Conservation (phyloP, 2,113 vertebrate genomes). For the Colius striatus region DNA sequence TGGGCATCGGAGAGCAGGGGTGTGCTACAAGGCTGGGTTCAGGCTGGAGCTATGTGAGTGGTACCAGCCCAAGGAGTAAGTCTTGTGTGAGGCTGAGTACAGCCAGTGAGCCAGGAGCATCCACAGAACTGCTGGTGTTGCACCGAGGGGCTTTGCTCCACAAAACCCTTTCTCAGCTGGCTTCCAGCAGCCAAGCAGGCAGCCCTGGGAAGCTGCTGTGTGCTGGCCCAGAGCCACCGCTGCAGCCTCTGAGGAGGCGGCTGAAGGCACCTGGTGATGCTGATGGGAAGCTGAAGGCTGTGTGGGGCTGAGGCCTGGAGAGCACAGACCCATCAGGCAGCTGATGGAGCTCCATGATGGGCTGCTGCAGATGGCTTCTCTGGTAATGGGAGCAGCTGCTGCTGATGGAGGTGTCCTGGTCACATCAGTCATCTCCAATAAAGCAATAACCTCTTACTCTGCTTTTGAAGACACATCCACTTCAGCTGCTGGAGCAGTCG, state of each 20-base stretch:
- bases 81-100: not conserved
- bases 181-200: not conserved
- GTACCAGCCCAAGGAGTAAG: not conserved
- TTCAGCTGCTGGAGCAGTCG: not conserved
- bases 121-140: not conserved
- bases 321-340: not conserved
- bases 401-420: not conserved
- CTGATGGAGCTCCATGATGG: not conserved
- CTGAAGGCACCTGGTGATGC: not conserved
- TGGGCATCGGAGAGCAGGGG: accelerated
- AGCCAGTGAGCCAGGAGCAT: not conserved
- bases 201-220: not conserved
- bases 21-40: not conserved
- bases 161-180: not conserved
- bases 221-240: not conserved
- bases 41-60: not conserved
- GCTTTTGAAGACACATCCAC: not conserved
- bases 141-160: not conserved
- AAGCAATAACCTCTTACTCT: not conserved
- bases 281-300: not conserved
- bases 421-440: not conserved
- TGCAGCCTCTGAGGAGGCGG: not conserved
- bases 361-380: not conserved
- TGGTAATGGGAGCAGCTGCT: not conserved
- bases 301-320: not conserved